Evolutionary conservation across 2,113 vertebrate genomes (phyloP).

Genomic region (Centropus bengalensis): DNA sequence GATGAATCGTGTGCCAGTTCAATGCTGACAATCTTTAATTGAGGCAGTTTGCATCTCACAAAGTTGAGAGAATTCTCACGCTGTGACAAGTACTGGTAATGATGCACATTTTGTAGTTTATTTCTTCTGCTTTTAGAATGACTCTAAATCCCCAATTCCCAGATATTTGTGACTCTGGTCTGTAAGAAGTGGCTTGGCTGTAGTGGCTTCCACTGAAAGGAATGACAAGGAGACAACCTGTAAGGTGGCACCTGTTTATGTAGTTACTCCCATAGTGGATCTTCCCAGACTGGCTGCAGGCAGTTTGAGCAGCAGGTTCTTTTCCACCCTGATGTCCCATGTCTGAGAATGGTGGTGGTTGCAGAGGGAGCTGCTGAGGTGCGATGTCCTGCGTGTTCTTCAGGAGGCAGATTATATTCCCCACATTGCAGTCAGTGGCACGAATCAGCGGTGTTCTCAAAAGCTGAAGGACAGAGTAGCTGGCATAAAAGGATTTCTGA

Average conservation of each 20-base stretch:
- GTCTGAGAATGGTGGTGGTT: not conserved
- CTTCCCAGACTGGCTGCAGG: not conserved
- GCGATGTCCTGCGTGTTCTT: not conserved
- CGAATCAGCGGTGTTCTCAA: not conserved
- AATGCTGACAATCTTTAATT: not conserved
- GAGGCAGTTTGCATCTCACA: not conserved
- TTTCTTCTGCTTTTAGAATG: not conserved
- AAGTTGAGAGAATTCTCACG: not conserved
- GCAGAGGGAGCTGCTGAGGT: not conserved
- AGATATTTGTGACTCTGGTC: not conserved
- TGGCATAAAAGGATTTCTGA: not conserved
- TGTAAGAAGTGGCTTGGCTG: not conserved
- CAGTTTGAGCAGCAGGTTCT: not conserved
- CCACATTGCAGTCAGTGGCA: not conserved
- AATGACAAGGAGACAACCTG: not conserved
- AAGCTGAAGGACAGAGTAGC: not conserved
- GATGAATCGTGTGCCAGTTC: not conserved
- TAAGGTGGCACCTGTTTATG: accelerated
- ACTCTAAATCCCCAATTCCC: not conserved
- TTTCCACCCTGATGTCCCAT: not conserved
- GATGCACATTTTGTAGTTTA: not conserved
- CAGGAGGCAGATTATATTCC: not conserved
- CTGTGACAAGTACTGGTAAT: not conserved
- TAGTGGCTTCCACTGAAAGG: not conserved
- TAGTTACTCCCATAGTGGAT: not conserved